A percentile compares a stretch with the other conserved stretches of the same genome.
These are phyloP conservation scores for Limosa lapponica DNA, from an alignment of 2,797 vertebrate genomes.

Conservation along the genomic window DNA sequence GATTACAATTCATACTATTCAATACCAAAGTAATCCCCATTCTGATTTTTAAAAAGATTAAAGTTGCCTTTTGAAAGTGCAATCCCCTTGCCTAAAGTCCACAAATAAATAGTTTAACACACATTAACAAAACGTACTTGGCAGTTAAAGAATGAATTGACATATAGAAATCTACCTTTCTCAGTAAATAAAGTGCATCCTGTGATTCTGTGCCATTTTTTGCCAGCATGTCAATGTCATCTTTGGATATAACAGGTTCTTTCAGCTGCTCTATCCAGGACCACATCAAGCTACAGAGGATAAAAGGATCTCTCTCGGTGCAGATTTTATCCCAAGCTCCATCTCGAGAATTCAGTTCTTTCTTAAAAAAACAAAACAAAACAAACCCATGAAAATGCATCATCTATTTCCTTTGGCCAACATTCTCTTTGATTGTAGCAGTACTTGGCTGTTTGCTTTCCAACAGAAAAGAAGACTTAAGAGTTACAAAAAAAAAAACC, in stretches of 20 bases:
- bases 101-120: background rate
- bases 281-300: constrained; percentile 94
- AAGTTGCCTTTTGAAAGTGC: background rate
- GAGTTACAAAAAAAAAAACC: background rate
- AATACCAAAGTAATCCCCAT: background rate
- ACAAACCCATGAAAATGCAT: background rate
- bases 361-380: constrained; percentile 75
- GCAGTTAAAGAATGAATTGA: background rate
- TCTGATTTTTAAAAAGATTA: background rate
- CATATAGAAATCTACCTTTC: constrained; percentile 82
- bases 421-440: background rate
- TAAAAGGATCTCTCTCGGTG: constrained; percentile 88
- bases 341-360: constrained; percentile 91
- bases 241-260: constrained; percentile 87
- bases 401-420: background rate
- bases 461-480: background rate
- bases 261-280: constrained; percentile 97
- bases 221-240: constrained; percentile 83
- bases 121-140: background rate
- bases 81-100: background rate
- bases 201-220: constrained; percentile 77
- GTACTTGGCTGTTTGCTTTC: background rate
- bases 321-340: constrained; percentile 93
- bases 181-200: constrained; percentile 84
- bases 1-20: background rate